A percentile compares a stretch with the other conserved stretches of the same genome.
These are phyloP conservation scores for Rhabditoides inermis DNA, from an alignment of 2,888 invertebrate species.

Conservation along the genomic window DNA sequence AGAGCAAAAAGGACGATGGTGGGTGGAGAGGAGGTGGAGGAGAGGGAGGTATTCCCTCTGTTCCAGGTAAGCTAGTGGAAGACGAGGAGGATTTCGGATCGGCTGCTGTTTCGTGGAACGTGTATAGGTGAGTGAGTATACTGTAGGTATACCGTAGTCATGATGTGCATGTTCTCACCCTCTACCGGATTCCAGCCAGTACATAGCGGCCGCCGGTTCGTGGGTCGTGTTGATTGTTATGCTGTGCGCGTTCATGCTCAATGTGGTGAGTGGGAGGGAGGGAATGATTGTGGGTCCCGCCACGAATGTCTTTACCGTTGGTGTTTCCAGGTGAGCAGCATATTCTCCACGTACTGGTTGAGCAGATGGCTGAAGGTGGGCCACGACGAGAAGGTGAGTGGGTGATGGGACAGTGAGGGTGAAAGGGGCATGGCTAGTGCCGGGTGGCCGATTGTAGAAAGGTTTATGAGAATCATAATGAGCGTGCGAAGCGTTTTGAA, in stretches of 20 bases:
- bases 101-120: constrained; percentile 25
- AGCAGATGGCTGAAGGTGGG: constrained; percentile 60
- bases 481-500: too few species aligned
- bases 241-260: constrained; percentile 55
- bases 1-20: not conserved
- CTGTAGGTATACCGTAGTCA: not conserved
- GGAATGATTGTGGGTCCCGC: too few species aligned
- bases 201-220: constrained; percentile 60
- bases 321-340: too few species aligned
- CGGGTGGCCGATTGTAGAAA: not conserved
- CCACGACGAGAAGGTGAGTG: constrained; percentile 27
- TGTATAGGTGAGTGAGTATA: constrained; percentile 30
- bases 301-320: too few species aligned
- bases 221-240: constrained; percentile 46
- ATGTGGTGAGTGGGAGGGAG: too few species aligned
- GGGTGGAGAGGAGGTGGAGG: not conserved
- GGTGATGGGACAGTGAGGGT: too few species aligned
- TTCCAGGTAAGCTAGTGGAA: constrained; percentile 52
- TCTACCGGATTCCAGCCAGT: constrained; percentile 38
- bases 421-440: too few species aligned
- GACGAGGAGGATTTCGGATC: constrained; percentile 51
- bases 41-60: not conserved
- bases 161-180: not conserved
- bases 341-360: constrained; percentile 63
- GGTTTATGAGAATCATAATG: not conserved